Base-by-base conservation (phyloP, 2,888 invertebrate genomes). In the Cordylochernes scorpioides region DNA sequence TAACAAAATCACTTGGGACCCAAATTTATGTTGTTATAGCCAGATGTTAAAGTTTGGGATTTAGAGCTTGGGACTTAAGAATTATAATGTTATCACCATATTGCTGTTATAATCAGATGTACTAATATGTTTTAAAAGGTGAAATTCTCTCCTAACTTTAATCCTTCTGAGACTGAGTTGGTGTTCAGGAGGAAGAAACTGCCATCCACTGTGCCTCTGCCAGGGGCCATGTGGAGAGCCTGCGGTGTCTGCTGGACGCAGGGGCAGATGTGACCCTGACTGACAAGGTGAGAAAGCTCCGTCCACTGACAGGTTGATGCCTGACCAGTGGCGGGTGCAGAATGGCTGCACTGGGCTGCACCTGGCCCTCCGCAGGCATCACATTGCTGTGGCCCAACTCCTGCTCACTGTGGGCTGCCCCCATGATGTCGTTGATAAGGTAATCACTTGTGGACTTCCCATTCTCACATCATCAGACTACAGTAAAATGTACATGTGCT, bases 381-480 rank as follows among this genome's bases (percentile, higher is more conserved):
- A 64, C 43, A 50, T 53, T 22, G 49, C 58, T 30, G 61, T 66
- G 32, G 66, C 65, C 2, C 49, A 64, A 38, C 48, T 63, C 28
- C 50, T 69, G 30, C 51, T 69, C 24, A 62, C 64, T 41, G 59
- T 62, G 25, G 65, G 64, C 24, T 64, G 64, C 38, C 59, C 63
- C 44, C 57, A 59, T 42, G 62, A 64, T 44, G 46, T 60, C 14
- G n/a, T n/a, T n/a, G n/a, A n/a, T n/a, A n/a, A n/a, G n/a, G n/a
- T n/a, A n/a, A n/a, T n/a, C n/a, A n/a, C n/a, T n/a, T n/a, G n/a
- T n/a, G n/a, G n/a, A 53, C 6, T 19, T 19, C 19, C 19, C 8
- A 19, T 19, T n/a, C n/a, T 9, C 3, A 10, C 15, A 24, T 25
- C 10, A 13, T 9, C 14, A 25, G 8, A 25, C 8, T 13, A 9